Evolutionary conservation across 2,888 invertebrate species (phyloP).

Genomic region (Agelastica alni): DNA sequence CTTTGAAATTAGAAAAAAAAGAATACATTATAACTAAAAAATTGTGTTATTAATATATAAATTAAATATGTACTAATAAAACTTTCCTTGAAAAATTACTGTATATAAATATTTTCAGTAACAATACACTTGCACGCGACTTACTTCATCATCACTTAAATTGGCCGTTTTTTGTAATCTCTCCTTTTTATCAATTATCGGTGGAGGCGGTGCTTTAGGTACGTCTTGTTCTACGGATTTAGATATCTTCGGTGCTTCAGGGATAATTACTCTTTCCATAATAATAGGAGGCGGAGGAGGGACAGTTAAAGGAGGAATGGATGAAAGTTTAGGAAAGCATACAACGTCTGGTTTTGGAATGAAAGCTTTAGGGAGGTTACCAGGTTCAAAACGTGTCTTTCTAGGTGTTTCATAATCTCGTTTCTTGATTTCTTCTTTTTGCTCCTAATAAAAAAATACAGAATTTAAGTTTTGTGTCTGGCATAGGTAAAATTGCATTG

Average conservation of each 20-base stretch:
- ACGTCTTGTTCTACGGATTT: conserved; percentile 1
- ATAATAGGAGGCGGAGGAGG: conserved; percentile 43
- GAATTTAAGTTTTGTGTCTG: too few relatives aligned
- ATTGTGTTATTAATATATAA: too few relatives aligned
- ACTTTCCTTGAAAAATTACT: too few relatives aligned
- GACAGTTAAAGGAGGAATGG: conserved; percentile 48
- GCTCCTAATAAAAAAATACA: conserved; percentile 51
- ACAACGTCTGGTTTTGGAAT: conserved; percentile 56
- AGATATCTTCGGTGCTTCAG: conserved; percentile 47
- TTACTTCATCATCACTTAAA: conserved; percentile 35
- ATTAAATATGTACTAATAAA: too few relatives aligned
- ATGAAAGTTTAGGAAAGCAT: conserved; percentile 54
- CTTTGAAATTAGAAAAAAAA: too few relatives aligned
- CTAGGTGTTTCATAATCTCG: conserved; percentile 55
- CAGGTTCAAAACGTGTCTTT: conserved; percentile 53
- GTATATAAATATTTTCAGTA: too few relatives aligned
- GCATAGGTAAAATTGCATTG: too few relatives aligned
- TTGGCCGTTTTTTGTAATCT: conserved; percentile 6
- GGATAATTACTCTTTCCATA: conserved; percentile 36
- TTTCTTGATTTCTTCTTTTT: conserved; percentile 62
- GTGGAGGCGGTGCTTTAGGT: conserved; percentile 37
- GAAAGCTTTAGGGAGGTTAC: conserved; percentile 53
- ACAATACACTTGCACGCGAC: too few relatives aligned
- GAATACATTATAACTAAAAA: not conserved
- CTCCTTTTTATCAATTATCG: conserved; percentile 25